phyloP scores from a whole-genome alignment of 2,797 vertebrate genomes.

The Carapus acus region DNA sequence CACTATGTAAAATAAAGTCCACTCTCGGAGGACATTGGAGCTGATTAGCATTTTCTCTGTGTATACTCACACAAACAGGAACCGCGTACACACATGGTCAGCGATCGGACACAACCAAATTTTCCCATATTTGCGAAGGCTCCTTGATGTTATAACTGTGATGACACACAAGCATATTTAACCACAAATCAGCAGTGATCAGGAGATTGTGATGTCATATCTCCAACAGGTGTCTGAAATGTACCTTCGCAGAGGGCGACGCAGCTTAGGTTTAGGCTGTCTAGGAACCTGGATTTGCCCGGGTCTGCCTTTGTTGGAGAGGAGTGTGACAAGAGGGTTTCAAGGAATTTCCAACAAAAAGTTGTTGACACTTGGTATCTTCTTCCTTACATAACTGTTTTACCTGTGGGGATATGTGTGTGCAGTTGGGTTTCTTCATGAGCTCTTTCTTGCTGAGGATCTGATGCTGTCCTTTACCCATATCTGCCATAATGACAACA shows the following conservation, averaged over 20 bases:
- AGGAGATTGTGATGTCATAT: not conserved
- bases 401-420: conserved; percentile 88
- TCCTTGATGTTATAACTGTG: conserved; percentile 90
- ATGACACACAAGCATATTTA: conserved; percentile 11
- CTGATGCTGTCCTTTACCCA: conserved; percentile 94
- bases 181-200: not conserved
- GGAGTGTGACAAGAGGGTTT: not conserved
- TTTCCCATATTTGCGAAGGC: conserved; percentile 91
- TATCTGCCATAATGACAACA: too few relatives aligned
- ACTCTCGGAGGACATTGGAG: too few relatives aligned
- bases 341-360: not conserved
- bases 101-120: conserved; percentile 93
- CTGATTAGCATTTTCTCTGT: not conserved
- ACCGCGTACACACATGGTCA: conserved; percentile 91
- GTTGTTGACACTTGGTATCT: too few relatives aligned
- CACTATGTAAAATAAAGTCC: too few relatives aligned
- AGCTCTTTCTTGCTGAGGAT: conserved; percentile 89
- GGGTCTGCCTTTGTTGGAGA: conserved; percentile 71
- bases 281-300: conserved; percentile 84
- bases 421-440: conserved; percentile 82
- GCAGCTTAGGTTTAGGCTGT: conserved; percentile 92
- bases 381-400: too few relatives aligned
- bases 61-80: conserved; percentile 93
- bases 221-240: not conserved
- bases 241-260: conserved; percentile 96